phyloP scores from a whole-genome alignment of 1,140 invertebrate genomes.

The Solenopsis fugax region DNA sequence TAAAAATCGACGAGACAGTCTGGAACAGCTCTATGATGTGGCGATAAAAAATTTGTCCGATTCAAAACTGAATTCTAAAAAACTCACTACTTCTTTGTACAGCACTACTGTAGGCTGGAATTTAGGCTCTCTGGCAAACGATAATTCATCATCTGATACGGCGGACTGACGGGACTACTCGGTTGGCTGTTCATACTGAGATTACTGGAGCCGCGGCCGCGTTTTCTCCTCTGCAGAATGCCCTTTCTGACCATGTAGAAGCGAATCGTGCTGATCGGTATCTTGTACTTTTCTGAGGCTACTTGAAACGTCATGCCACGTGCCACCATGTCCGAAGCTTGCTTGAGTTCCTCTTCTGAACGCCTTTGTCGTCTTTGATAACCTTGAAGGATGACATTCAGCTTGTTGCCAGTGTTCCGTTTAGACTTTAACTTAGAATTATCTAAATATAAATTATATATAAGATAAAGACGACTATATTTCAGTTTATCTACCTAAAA shows the following conservation, averaged over 20 bases:
- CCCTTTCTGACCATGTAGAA: slow-evolving; percentile 95
- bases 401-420: no score
- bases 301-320: slow-evolving; percentile 94
- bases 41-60: slow-evolving; percentile 79
- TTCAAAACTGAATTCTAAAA: slow-evolving; percentile 80
- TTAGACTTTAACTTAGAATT: no score
- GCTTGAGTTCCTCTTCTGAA: slow-evolving; percentile 91
- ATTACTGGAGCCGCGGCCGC: slow-evolving; percentile 88
- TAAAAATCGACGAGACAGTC: slow-evolving; percentile 70
- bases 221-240: slow-evolving; percentile 91
- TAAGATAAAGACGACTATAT: no score
- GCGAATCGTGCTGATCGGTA: slow-evolving; percentile 93
- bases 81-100: slow-evolving; percentile 80
- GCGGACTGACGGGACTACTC: slow-evolving; percentile 88
- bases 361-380: slow-evolving; percentile 88
- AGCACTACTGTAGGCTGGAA: slow-evolving; percentile 86
- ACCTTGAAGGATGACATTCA: slow-evolving; percentile 70
- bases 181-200: slow-evolving; percentile 84
- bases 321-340: slow-evolving; percentile 93
- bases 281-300: slow-evolving; percentile 93
- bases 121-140: slow-evolving; percentile 89
- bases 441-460: no score
- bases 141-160: slow-evolving; percentile 92
- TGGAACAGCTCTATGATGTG: slow-evolving; percentile 79
- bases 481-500: no score